Conservation (phyloP, 2,888 invertebrate species). For the Poecilobothrus nobilitatus region DNA sequence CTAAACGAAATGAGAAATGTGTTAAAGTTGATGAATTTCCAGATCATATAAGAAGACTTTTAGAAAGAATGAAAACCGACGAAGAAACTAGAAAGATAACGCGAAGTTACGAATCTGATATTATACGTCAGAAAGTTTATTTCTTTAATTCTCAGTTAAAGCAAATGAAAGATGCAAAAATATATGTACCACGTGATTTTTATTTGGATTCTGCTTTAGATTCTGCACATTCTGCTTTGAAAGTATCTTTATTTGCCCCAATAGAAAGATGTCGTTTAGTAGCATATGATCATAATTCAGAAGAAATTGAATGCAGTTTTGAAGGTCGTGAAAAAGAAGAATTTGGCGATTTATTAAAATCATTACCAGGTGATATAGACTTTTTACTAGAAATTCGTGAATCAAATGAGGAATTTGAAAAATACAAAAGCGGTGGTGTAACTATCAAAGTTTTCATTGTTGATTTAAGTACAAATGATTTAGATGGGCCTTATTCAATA, state of each 20-base stretch:
- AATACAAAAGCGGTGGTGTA: conserved; percentile 54
- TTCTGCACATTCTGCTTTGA: conserved; percentile 51
- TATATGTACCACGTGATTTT: conserved; percentile 52
- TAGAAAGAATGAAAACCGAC: conserved; percentile 55
- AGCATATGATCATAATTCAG: conserved; percentile 53
- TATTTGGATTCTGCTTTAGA: conserved; percentile 53
- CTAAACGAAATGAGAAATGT: conserved; percentile 53
- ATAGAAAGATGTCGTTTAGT: conserved; percentile 64
- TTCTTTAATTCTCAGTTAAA: conserved; percentile 53
- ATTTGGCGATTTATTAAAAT: conserved; percentile 36
- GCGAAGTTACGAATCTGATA: conserved; percentile 49
- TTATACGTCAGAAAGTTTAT: conserved; percentile 55
- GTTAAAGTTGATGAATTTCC: conserved; percentile 65
- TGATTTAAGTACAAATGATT: conserved; percentile 52
- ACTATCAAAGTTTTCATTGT: conserved; percentile 53
- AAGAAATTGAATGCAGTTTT: conserved; percentile 59
- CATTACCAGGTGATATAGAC: conserved; percentile 45
- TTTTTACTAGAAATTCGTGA: conserved; percentile 58
- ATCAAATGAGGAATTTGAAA: conserved; percentile 53
- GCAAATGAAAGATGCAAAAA: conserved; percentile 47
- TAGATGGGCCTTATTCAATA: conserved; percentile 53
- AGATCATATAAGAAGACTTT: conserved; percentile 57
- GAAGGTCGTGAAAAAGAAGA: conserved; percentile 50
- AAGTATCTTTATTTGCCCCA: conserved; percentile 49
- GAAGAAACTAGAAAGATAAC: conserved; percentile 51